Evolutionary conservation across 2,113 vertebrate genomes (phyloP).

Genomic region (Lynx canadensis): DNA sequence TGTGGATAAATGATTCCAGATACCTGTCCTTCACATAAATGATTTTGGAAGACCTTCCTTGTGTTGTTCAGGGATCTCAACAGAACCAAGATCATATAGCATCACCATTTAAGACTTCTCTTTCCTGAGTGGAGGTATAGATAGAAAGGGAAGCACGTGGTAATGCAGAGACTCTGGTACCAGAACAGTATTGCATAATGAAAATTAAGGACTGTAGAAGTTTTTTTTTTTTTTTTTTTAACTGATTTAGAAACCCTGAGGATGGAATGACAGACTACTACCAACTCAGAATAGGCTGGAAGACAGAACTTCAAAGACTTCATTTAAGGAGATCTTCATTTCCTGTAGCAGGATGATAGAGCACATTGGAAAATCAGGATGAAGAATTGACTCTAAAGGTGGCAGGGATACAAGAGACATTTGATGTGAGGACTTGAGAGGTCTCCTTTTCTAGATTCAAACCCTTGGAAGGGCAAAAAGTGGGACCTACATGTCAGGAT

Average conservation of each 20-base stretch:
- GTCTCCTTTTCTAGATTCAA: not conserved
- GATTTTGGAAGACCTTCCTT: not conserved
- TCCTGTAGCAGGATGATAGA: not conserved
- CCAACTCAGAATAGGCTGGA: not conserved
- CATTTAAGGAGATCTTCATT: not conserved
- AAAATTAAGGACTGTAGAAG: not conserved
- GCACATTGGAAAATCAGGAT: not conserved
- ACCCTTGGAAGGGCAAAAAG: not conserved
- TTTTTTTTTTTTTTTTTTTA: not conserved
- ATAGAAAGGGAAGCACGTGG: not conserved
- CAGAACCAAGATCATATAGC: not conserved
- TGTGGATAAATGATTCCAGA: not conserved
- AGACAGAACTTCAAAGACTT: not conserved
- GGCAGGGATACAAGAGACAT: not conserved
- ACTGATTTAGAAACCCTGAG: not conserved
- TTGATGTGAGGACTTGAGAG: not conserved
- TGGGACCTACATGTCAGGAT: not conserved
- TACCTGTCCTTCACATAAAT: not conserved
- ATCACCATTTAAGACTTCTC: not conserved
- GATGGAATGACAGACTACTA: not conserved
- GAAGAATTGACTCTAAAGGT: not conserved
- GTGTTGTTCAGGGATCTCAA: not conserved
- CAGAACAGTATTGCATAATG: fast-evolving
- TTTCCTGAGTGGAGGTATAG: not conserved
- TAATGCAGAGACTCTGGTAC: not conserved